Evolutionary conservation across 2,888 invertebrate species (phyloP).

Genomic region (Neoscelio sp.): DNA sequence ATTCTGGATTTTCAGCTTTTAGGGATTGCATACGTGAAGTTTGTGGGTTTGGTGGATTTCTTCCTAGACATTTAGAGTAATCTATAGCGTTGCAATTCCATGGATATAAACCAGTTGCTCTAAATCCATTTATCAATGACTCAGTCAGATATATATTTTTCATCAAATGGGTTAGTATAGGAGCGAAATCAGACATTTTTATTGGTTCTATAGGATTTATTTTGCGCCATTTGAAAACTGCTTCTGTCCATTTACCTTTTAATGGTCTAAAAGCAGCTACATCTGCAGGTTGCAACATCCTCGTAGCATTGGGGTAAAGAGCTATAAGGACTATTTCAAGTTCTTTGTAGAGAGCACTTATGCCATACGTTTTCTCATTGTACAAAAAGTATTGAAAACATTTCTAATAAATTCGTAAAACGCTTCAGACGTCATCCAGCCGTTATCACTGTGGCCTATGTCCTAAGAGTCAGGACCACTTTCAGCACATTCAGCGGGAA

Average conservation of each 20-base stretch:
- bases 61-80: conserved; percentile 21
- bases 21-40: background rate
- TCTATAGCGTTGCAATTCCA: conserved; percentile 21
- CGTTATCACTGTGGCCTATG: conserved; percentile 39
- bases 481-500: conserved; percentile 31
- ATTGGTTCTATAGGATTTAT: conserved; percentile 5
- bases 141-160: conserved; percentile 1
- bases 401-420: conserved; percentile 51
- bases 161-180: conserved; percentile 2
- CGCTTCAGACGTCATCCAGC: conserved; percentile 41
- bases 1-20: conserved; percentile 1
- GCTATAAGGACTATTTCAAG: conserved; percentile 17
- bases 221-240: conserved; percentile 20
- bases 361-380: conserved; percentile 13
- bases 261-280: conserved; percentile 20
- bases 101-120: conserved; percentile 21
- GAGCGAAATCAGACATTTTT: conserved; percentile 14
- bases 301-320: conserved; percentile 22
- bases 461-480: conserved; percentile 29
- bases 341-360: conserved; percentile 9
- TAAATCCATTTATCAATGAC: conserved; percentile 8
- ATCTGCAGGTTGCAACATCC: conserved; percentile 24
- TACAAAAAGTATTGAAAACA: conserved; percentile 27
- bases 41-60: conserved; percentile 1
- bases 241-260: conserved; percentile 3